These are phyloP conservation scores for Babyrousa celebensis DNA, from an alignment of 2,797 vertebrate genomes.

Conservation along the genomic window DNA sequence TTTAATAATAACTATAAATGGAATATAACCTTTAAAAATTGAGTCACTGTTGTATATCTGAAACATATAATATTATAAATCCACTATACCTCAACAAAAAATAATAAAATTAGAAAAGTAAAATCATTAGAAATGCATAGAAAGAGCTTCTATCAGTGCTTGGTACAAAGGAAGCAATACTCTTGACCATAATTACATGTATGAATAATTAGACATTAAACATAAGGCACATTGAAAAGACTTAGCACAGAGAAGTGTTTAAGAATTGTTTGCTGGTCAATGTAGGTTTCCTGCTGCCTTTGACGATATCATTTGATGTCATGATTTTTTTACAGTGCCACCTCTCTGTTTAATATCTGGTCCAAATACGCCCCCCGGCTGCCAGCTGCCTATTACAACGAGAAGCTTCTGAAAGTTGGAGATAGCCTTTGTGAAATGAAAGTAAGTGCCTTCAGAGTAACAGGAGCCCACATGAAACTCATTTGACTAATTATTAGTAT, in stretches of 20 bases:
- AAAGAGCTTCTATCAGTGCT: background rate
- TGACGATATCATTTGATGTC: constrained; percentile 74
- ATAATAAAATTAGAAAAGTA: background rate
- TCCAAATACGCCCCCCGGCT: constrained; percentile 95
- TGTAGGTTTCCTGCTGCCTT: constrained; percentile 75
- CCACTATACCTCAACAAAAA: background rate
- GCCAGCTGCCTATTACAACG: constrained; percentile 93
- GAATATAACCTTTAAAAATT: background rate
- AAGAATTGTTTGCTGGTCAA: background rate
- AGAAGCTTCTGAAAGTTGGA: constrained; percentile 94
- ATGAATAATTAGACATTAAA: constrained; percentile 32
- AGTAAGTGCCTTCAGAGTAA: constrained; percentile 90
- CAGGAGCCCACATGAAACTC: constrained; percentile 1
- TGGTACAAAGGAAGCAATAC: background rate
- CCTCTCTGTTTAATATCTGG: constrained; percentile 95
- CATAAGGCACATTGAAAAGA: constrained; percentile 12
- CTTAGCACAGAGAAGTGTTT: background rate
- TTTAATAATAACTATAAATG: background rate
- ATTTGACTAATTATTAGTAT: constrained; percentile 4
- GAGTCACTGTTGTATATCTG: background rate
- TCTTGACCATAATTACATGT: constrained; percentile 36
- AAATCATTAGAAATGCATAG: background rate
- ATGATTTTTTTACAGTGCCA: constrained; percentile 91
- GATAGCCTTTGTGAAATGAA: constrained; percentile 94
- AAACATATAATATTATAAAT: background rate